These are phyloP conservation scores for Tanypteryx hageni DNA, from an alignment of 2,888 invertebrate species.

Conservation along the genomic window DNA sequence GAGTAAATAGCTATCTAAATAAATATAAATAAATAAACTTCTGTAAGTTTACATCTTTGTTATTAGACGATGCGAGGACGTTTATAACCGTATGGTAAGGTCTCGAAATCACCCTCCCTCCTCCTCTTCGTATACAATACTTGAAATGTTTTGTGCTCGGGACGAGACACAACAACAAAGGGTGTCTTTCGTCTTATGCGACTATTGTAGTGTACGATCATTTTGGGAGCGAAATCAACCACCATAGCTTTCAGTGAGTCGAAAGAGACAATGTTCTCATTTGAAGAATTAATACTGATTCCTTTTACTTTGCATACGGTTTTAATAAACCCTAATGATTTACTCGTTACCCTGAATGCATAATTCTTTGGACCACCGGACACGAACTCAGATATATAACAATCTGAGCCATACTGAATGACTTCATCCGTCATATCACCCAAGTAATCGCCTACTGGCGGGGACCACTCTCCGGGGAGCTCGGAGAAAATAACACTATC, in stretches of 20 bases:
- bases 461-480: conserved; percentile 66
- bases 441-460: conserved; percentile 70
- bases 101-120: conserved; percentile 30
- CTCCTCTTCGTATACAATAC: conserved; percentile 50
- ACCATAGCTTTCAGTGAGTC: too few species aligned
- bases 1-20: too few species aligned
- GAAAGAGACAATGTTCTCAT: too few species aligned
- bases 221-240: conserved; percentile 13
- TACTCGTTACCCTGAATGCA: too few species aligned
- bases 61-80: too few species aligned
- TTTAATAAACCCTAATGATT: too few species aligned
- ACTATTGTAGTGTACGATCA: neutral
- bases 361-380: too few species aligned
- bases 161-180: conserved; percentile 31
- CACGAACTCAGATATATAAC: too few species aligned
- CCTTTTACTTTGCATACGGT: too few species aligned
- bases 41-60: too few species aligned
- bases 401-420: conserved; percentile 71
- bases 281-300: too few species aligned
- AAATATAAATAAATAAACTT: too few species aligned
- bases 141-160: conserved; percentile 51
- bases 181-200: neutral
- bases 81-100: conserved; percentile 60
- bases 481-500: conserved; percentile 72
- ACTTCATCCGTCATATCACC: conserved; percentile 73